Conservation (phyloP, 2,797 vertebrate species). For the Danio tinwini region DNA sequence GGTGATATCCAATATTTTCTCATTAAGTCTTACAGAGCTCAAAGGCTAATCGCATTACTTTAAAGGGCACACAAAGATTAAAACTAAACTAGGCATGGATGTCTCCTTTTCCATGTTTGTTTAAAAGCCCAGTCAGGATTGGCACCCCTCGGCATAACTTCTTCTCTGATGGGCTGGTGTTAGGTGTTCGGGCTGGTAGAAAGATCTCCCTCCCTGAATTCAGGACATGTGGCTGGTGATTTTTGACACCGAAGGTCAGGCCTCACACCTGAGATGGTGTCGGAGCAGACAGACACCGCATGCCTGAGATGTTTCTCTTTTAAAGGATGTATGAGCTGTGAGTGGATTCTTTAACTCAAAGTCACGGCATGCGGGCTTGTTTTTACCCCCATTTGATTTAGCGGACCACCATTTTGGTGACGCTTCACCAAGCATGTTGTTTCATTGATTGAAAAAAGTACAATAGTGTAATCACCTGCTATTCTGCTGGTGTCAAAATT, state of each 20-base stretch:
- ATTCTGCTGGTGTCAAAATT: background rate
- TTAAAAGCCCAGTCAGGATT: conserved; percentile 58
- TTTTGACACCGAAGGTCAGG: conserved; percentile 43
- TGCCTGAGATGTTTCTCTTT: conserved; percentile 20
- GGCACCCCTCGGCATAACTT: conserved; percentile 32
- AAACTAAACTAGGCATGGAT: conserved; percentile 63
- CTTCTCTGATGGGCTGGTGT: conserved; percentile 49
- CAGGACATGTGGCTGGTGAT: conserved; percentile 25
- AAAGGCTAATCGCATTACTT: conserved; percentile 68
- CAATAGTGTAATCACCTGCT: conserved; percentile 17
- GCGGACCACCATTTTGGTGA: conserved; percentile 28
- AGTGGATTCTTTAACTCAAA: conserved; percentile 19
- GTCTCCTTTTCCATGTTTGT: conserved; percentile 65
- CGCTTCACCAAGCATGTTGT: conserved; percentile 25
- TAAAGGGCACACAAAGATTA: conserved; percentile 61
- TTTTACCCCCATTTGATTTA: conserved; percentile 30
- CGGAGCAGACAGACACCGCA: conserved; percentile 7
- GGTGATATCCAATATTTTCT: conserved; percentile 58
- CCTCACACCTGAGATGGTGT: conserved; percentile 42
- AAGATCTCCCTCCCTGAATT: conserved; percentile 25
- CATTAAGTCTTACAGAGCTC: conserved; percentile 58
- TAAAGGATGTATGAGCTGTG: conserved; percentile 20
- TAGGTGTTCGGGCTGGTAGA: conserved; percentile 55
- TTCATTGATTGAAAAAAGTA: conserved; percentile 23
- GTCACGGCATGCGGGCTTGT: conserved; percentile 40